Percentiles rank a stretch among this genome's conserved stretches.
These are phyloP conservation scores for Lagopus muta DNA, from an alignment of 2,113 vertebrate species.

Conservation along the genomic window DNA sequence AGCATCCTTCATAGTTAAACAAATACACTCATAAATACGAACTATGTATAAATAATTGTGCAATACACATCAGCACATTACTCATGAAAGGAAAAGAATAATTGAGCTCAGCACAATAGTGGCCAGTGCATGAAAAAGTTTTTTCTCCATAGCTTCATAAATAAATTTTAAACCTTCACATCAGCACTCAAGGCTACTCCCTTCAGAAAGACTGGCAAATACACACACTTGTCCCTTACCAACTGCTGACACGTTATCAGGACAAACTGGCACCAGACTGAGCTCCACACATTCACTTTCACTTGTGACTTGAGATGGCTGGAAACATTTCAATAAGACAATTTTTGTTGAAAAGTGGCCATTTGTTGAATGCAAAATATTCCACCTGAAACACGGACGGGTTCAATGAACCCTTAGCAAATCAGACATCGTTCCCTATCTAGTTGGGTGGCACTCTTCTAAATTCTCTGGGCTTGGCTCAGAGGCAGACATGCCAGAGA, in stretches of 20 bases:
- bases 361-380: constrained; percentile 49
- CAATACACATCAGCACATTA: constrained; percentile 10
- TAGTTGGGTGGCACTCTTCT: not conserved
- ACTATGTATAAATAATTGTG: not conserved
- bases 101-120: not conserved
- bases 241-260: constrained; percentile 49
- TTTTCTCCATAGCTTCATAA: constrained; percentile 28
- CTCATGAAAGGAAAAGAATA: constrained; percentile 45
- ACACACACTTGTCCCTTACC: constrained; percentile 44
- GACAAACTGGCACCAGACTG: constrained; percentile 41
- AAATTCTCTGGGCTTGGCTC: not conserved
- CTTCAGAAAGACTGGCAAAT: constrained; percentile 36
- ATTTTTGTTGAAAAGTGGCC: constrained; percentile 36
- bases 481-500: not conserved
- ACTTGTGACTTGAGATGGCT: constrained; percentile 19
- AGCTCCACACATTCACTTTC: constrained; percentile 33
- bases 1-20: not conserved
- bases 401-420: constrained; percentile 40
- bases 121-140: constrained; percentile 7
- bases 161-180: constrained; percentile 31
- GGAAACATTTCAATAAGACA: constrained; percentile 50
- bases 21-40: not conserved
- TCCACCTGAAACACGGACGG: constrained; percentile 51
- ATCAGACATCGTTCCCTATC: not conserved
- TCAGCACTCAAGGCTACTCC: not conserved